phyloP scores from a whole-genome alignment of 2,888 invertebrate species.

The Tipula unca region DNA sequence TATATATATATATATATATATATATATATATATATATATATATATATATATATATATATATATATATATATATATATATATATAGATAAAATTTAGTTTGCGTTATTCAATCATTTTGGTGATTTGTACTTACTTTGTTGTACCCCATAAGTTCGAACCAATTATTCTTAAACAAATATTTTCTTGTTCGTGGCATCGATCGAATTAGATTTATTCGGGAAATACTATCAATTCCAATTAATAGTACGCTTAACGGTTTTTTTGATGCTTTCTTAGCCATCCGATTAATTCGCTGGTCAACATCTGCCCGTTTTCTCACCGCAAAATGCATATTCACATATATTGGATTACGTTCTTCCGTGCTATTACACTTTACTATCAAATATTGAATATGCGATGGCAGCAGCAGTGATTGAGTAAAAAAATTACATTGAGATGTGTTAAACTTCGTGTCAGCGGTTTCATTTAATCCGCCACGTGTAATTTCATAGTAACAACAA shows the following conservation, averaged over 20 bases:
- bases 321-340: constrained; percentile 45
- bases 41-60: too few relatives aligned
- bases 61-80: too few relatives aligned
- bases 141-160: too few relatives aligned
- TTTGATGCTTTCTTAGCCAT: constrained; percentile 33
- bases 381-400: constrained; percentile 42
- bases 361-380: constrained; percentile 43
- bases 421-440: constrained; percentile 41
- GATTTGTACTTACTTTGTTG: constrained; percentile 49
- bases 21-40: too few relatives aligned
- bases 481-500: constrained; percentile 36
- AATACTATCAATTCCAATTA: constrained; percentile 79
- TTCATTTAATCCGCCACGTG: constrained; percentile 29
- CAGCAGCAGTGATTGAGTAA: constrained; percentile 38
- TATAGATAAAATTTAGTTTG: too few relatives aligned
- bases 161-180: constrained; percentile 56
- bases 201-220: constrained; percentile 69
- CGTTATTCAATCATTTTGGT: too few relatives aligned
- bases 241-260: constrained; percentile 55
- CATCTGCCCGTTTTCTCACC: constrained; percentile 44
- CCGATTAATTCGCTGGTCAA: constrained; percentile 42
- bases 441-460: constrained; percentile 32
- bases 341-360: constrained; percentile 27
- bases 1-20: too few relatives aligned
- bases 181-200: constrained; percentile 63